phyloP scores from a whole-genome alignment of 2,888 invertebrate species.

The Rutpela maculata region DNA sequence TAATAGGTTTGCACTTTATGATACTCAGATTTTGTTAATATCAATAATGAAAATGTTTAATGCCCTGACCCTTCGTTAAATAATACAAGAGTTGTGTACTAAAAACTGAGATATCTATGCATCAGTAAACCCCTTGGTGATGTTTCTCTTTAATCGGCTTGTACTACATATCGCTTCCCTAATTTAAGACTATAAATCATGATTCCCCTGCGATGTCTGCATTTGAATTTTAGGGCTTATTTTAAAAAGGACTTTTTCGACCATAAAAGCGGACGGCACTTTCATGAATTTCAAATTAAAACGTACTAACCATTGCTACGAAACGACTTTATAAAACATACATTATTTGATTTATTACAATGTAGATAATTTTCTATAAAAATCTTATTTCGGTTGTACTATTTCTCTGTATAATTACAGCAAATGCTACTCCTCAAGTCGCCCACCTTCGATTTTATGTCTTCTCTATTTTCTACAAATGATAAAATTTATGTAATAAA shows the following conservation, averaged over 20 bases:
- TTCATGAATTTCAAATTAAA: background rate
- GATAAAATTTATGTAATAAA: too few relatives aligned
- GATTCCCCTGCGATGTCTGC: conserved; percentile 7
- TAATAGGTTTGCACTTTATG: too few relatives aligned
- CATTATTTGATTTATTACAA: background rate
- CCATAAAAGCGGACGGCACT: background rate
- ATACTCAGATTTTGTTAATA: too few relatives aligned
- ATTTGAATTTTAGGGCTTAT: conserved; percentile 1
- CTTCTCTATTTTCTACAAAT: too few relatives aligned
- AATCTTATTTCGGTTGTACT: too few relatives aligned
- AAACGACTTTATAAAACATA: background rate
- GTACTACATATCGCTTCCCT: conserved; percentile 4
- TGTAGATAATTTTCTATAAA: too few relatives aligned
- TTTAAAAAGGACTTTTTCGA: conserved; percentile 4
- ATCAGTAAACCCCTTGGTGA: background rate
- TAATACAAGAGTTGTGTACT: background rate
- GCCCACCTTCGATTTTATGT: too few relatives aligned
- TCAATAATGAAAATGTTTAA: too few relatives aligned
- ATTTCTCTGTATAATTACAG: too few relatives aligned
- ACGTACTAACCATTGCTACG: background rate
- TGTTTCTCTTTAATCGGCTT: conserved; percentile 3
- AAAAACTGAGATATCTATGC: background rate
- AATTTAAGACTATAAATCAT: conserved; percentile 7
- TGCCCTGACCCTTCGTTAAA: background rate
- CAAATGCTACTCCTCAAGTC: too few relatives aligned